These are phyloP conservation scores for Orchestes rusci DNA, from an alignment of 2,888 invertebrate species.

Conservation along the genomic window DNA sequence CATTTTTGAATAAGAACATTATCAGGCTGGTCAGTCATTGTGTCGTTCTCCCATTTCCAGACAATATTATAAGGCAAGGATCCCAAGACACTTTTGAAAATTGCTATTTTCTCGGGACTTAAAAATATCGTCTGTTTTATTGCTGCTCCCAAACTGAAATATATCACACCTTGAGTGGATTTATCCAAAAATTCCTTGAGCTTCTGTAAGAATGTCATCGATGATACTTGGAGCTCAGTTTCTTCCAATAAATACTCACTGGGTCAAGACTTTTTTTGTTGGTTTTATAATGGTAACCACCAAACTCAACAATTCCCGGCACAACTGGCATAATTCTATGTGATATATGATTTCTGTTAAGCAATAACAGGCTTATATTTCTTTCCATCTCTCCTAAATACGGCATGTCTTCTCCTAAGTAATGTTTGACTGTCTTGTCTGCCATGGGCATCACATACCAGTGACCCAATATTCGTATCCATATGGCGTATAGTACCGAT, in stretches of 20 bases:
- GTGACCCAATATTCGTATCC: conserved; percentile 16
- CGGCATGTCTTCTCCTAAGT: conserved; percentile 23
- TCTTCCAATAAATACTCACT: too few relatives aligned
- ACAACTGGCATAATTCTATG: conserved; percentile 20
- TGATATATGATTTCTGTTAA: conserved; percentile 27
- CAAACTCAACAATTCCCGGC: conserved; percentile 18
- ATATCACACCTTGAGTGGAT: conserved; percentile 27
- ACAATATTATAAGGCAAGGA: too few relatives aligned
- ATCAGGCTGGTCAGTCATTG: too few relatives aligned
- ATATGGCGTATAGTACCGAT: conserved; percentile 18
- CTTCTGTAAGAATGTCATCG: too few relatives aligned
- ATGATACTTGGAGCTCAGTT: too few relatives aligned
- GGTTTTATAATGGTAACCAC: conserved; percentile 20
- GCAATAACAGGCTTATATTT: conserved; percentile 25
- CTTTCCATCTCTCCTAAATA: conserved; percentile 26
- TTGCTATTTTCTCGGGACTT: too few relatives aligned
- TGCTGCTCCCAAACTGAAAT: conserved; percentile 30
- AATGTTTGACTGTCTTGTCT: conserved; percentile 23
- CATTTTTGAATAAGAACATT: too few relatives aligned
- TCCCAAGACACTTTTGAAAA: too few relatives aligned
- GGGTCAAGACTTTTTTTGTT: conserved; percentile 2
- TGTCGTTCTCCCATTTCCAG: too few relatives aligned
- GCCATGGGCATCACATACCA: conserved; percentile 21
- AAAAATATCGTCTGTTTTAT: conserved; percentile 24
- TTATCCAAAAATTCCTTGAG: conserved; percentile 18